Evolutionary conservation across 2,888 invertebrate species (phyloP).

Genomic region (Drosophila mimica): DNA sequence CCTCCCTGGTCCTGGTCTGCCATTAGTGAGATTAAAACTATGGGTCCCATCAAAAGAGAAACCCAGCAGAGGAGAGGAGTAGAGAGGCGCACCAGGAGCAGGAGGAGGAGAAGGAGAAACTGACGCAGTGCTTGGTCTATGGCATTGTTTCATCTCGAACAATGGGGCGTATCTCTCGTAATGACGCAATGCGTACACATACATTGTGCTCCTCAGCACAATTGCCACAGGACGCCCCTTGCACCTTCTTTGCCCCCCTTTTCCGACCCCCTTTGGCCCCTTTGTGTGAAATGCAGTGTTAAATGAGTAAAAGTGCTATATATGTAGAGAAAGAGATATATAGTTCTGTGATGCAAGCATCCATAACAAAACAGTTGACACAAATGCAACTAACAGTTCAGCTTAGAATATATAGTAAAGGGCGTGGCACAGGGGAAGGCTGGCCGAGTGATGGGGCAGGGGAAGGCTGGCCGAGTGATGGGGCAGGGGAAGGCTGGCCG

Average conservation of each 20-base stretch:
- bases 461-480: neutral
- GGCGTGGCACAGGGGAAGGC: neutral
- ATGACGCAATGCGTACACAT: constrained; percentile 76
- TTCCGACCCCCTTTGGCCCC: no score
- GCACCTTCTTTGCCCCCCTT: neutral
- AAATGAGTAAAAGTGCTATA: neutral
- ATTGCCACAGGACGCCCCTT: constrained; percentile 25
- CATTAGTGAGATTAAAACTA: constrained; percentile 79
- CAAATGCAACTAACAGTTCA: constrained; percentile 59
- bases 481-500: neutral
- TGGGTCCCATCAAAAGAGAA: constrained; percentile 37
- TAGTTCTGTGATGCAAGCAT: constrained; percentile 62
- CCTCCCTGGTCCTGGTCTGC: constrained; percentile 38
- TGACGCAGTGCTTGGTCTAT: constrained; percentile 56
- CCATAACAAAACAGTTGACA: constrained; percentile 74
- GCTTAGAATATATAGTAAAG: neutral
- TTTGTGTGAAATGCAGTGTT: constrained; percentile 11
- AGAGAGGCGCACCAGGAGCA: neutral
- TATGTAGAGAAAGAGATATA: constrained; percentile 48
- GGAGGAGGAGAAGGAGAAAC: constrained; percentile 26
- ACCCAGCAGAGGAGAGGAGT: constrained; percentile 1
- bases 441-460: neutral
- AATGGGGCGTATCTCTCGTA: constrained; percentile 72
- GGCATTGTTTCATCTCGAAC: constrained; percentile 60
- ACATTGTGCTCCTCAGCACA: constrained; percentile 59